Conservation (phyloP, 2,797 vertebrate species). For the Rhinichthys osculus region DNA sequence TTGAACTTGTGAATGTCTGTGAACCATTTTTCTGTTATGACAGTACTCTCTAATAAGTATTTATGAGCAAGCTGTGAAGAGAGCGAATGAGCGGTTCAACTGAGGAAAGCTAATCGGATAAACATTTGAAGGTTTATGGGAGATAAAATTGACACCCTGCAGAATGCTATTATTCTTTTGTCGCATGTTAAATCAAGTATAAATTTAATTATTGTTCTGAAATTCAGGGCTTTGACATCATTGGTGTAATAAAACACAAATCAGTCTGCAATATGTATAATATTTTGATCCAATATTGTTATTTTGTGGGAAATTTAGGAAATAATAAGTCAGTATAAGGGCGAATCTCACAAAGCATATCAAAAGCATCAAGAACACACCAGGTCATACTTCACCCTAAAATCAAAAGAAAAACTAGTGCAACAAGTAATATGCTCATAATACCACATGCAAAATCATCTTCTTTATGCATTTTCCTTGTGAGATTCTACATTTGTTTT, state of each 20-base stretch:
- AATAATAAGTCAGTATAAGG: neutral
- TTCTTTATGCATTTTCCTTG: neutral
- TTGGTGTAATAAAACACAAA: neutral
- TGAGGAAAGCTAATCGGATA: slow-evolving; percentile 18
- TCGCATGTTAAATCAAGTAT: neutral
- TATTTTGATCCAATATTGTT: neutral
- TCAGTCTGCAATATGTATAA: neutral
- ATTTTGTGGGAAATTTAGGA: no score
- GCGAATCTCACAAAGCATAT: neutral
- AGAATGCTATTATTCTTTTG: slow-evolving; percentile 19
- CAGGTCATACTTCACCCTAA: neutral
- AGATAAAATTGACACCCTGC: slow-evolving; percentile 18
- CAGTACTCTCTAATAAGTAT: slow-evolving; percentile 12
- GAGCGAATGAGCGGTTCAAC: neutral
- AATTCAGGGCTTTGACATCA: neutral
- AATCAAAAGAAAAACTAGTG: neutral
- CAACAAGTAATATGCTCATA: neutral
- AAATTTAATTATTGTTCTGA: neutral
- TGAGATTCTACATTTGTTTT: neutral
- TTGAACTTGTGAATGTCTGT: slow-evolving; percentile 13
- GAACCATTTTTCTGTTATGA: slow-evolving; percentile 20
- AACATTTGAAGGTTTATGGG: slow-evolving; percentile 23
- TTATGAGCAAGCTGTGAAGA: slow-evolving; percentile 35
- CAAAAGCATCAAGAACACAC: neutral
- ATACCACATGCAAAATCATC: neutral